These are phyloP conservation scores for Parauchenoglanis punctatus DNA, from an alignment of 2,797 vertebrate species.

Conservation along the genomic window DNA sequence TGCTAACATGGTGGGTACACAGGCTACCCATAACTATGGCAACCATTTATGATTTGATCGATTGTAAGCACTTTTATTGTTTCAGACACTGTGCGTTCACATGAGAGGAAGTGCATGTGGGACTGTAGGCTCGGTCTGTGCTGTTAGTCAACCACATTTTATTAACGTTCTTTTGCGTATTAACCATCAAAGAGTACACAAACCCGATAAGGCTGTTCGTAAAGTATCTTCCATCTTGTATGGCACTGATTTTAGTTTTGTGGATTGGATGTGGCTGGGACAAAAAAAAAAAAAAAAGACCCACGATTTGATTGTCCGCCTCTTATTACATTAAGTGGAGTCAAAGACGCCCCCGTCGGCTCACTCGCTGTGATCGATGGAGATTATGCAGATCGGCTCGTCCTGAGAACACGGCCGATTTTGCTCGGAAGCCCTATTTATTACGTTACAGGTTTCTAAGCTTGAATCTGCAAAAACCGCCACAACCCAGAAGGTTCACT, in stretches of 20 bases:
- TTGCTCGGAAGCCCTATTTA: too few relatives aligned
- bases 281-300: too few relatives aligned
- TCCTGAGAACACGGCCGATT: neutral
- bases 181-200: neutral
- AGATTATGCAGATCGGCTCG: too few relatives aligned
- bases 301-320: neutral
- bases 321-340: neutral
- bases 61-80: neutral
- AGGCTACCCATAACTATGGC: neutral
- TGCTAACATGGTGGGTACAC: neutral
- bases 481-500: neutral
- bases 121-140: too few relatives aligned
- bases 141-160: neutral
- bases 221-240: neutral
- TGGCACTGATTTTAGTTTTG: neutral
- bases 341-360: neutral
- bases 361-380: neutral
- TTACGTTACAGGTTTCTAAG: neutral
- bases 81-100: too few relatives aligned
- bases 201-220: neutral
- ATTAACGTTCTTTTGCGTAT: neutral
- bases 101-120: too few relatives aligned
- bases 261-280: neutral
- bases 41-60: neutral
- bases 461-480: neutral